Conservation (phyloP, 2,888 invertebrate species). For the Elysia crispata region DNA sequence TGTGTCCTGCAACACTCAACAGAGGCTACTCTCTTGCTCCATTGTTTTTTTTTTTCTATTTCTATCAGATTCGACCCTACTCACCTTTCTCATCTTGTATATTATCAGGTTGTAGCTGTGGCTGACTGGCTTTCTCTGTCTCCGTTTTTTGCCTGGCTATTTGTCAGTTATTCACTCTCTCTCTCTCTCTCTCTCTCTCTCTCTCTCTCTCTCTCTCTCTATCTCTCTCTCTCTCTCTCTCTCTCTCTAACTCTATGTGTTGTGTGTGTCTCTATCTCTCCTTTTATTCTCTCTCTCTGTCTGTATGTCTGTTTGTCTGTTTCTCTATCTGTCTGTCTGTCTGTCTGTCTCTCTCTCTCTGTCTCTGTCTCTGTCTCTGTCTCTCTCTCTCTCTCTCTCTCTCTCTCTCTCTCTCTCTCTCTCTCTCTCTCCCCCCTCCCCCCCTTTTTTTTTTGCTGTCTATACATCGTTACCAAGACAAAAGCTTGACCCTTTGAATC, state of each 20-base stretch:
- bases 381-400: conserved; percentile 10
- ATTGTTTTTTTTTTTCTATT: too few species aligned
- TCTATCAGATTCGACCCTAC: too few species aligned
- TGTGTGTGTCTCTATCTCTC: conserved; percentile 19
- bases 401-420: conserved; percentile 16
- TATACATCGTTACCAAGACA: too few species aligned
- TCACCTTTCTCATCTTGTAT: too few species aligned
- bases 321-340: conserved; percentile 21
- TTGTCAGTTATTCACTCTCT: too few species aligned
- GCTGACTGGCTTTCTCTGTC: background rate
- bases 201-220: conserved; percentile 26
- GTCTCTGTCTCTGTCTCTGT: background rate
- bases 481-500: too few species aligned
- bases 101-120: background rate
- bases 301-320: background rate
- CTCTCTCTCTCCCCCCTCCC: conserved; percentile 24
- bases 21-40: too few species aligned
- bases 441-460: background rate
- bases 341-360: conserved; percentile 32
- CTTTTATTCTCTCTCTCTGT: conserved; percentile 1
- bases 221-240: conserved; percentile 18
- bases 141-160: background rate
- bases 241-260: background rate
- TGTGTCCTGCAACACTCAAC: too few species aligned
- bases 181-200: conserved; percentile 24